Evolutionary conservation across 2,888 invertebrate species (phyloP), one percentile per base, ranked within the genome.

Genomic region (Ommatoiulus sabulosus): DNA sequence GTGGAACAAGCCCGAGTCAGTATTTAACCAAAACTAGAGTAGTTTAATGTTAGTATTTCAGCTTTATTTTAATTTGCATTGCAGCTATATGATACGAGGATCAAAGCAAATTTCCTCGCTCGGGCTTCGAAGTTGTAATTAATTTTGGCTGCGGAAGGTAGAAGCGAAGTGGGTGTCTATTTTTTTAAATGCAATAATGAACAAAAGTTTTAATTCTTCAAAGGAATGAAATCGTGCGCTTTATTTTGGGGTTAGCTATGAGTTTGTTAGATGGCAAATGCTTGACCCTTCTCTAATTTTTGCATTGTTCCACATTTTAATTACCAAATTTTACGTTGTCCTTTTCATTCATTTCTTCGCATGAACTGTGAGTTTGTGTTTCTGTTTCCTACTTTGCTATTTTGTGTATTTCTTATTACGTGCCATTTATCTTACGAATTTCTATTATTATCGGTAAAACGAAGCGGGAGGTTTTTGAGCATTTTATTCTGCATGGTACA

Each of bases 351-450:
- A 80, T 35, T 80, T 80, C 80, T 24, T 80, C 35, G 80, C 80
- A 35, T 80, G 80, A 80, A 24, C 80, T 80, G 80, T 80, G 80
- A 35, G 80, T 80, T 80, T 80, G 72, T 80, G 80, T 80, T 35
- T 86, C 24, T 86, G 86, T 86, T 86, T 86, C 48, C 44, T 24
- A 46, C 46, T 86, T 86, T 20, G 44, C 48, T 86, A 48, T 12
- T 44, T 44, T 48, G 48, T 44, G 20, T 44, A 44, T 44, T 86
- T 86, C 46, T 46, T 48, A 44, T 44, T 48, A 86, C 48, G 86
- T 86, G 86, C 86, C 86, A 86, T 86, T 86, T 86, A 48, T 86
- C 48, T 46, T 44, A 86, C 12, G 86, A 86, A 86, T 46, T 86
- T 86, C 46, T 35, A 24, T 12, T 10, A 8, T 72, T 72, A 72